Conservation (phyloP, 2,113 vertebrate species). For the Scophthalmus maximus region DNA sequence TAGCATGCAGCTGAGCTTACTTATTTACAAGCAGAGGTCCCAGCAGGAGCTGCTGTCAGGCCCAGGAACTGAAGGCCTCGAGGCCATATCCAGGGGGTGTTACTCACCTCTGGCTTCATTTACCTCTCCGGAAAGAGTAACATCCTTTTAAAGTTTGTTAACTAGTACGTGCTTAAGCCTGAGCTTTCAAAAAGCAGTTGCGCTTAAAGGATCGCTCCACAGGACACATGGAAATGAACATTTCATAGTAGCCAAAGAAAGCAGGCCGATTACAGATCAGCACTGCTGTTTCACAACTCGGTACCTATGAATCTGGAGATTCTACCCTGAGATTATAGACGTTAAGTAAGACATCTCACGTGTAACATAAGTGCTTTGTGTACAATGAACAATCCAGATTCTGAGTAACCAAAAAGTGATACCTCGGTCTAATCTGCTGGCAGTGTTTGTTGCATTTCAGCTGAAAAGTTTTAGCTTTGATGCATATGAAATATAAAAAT, state of each 20-base stretch:
- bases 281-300: background rate
- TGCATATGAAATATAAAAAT: background rate
- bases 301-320: background rate
- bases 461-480: slow-evolving; percentile 26
- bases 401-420: background rate
- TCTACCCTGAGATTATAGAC: background rate
- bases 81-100: slow-evolving; percentile 25
- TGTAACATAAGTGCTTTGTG: background rate
- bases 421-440: background rate
- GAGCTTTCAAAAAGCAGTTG: slow-evolving; percentile 20
- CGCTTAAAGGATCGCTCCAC: slow-evolving; percentile 6
- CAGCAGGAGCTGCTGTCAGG: slow-evolving; percentile 63
- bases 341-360: background rate
- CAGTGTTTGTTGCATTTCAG: slow-evolving; percentile 22
- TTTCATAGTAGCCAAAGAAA: background rate
- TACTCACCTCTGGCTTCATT: slow-evolving; percentile 38
- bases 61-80: slow-evolving; percentile 20
- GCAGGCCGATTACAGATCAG: background rate
- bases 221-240: slow-evolving; percentile 2
- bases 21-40: slow-evolving; percentile 47
- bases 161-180: background rate
- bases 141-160: slow-evolving; percentile 37
- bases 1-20: slow-evolving; percentile 52
- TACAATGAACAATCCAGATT: background rate
- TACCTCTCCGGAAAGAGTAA: slow-evolving; percentile 26